Evolutionary conservation across 2,888 invertebrate genomes (phyloP), one percentile per base, ranked within the genome.

Genomic region (Sisyra nigra): DNA sequence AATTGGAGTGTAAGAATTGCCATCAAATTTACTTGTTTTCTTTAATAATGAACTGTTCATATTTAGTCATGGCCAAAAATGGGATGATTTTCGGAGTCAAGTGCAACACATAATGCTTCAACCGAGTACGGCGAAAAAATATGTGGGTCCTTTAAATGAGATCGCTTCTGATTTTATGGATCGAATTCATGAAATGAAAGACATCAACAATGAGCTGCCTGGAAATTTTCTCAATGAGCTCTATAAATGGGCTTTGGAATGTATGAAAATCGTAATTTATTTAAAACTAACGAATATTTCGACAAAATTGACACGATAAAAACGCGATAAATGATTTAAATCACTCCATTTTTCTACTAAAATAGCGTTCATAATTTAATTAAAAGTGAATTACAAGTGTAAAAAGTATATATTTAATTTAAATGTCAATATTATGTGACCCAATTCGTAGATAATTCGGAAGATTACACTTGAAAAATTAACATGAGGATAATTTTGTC

Each of bases 81-180:
- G 91, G 91, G 82, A 89, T 55, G 70, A 71, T 50, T 81, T 91
- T 57, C 71, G 91, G 49, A 78, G 79, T 45, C 81, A 82, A 61
- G 86, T 88, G 17, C 87, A 89, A 53, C 84, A 85, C 59, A 76
- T 81, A 50, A 71, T 91, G 60, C 71, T 86, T 58, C 76, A 83
- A 46, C 87, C 89, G 0, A 73, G 78, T 50, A 80, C 80, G 8
- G 81, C 88, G 11, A 76, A 74, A 56, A 77, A 79, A 42, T 85
- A 81, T 54, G 74, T 88, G 35, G 74, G 74, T 10, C 74, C 76
- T 41, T 69, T 88, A 49, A 77, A 84, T 57, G 64, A 71, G 49
- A 85, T 89, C 46, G 78, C 85, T 14, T 64, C 69, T 44, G 85
- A 88, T 56, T 85, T 91, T 60, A 65, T 88, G 47, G 54, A 65